Percentiles rank a stretch among this genome's conserved stretches.
Conservation (phyloP, 2,888 invertebrate species). For the Tenthredo amoena region DNA sequence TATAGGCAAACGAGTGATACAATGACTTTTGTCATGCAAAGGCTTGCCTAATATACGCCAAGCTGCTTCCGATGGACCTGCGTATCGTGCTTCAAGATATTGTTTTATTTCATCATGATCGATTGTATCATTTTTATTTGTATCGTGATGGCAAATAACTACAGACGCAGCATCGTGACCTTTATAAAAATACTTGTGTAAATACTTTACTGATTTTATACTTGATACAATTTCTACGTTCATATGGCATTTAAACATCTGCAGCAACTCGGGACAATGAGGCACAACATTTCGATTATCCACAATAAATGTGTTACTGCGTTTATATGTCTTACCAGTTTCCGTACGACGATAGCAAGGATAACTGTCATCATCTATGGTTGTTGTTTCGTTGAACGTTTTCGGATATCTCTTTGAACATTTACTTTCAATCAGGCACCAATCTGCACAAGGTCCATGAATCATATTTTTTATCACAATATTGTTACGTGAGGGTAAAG, state of each 20-base stretch:
- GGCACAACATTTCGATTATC: constrained; percentile 26
- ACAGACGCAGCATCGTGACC: constrained; percentile 57
- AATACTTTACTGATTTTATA: constrained; percentile 60
- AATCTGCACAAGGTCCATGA: constrained; percentile 72
- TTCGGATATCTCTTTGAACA: constrained; percentile 68
- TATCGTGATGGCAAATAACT: neutral
- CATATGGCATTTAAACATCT: constrained; percentile 59
- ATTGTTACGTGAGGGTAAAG: too few relatives aligned
- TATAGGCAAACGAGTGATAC: neutral
- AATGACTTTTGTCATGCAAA: constrained; percentile 18
- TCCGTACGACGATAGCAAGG: constrained; percentile 52
- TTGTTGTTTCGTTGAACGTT: constrained; percentile 56
- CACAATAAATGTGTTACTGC: constrained; percentile 50
- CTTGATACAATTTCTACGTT: constrained; percentile 61
- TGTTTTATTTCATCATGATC: constrained; percentile 22
- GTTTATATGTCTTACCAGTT: constrained; percentile 56
- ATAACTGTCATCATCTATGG: constrained; percentile 29
- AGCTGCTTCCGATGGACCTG: constrained; percentile 51
- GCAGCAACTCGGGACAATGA: constrained; percentile 31
- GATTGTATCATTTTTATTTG: neutral
- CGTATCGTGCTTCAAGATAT: constrained; percentile 21
- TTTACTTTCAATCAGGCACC: constrained; percentile 61
- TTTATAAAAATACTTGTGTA: constrained; percentile 62
- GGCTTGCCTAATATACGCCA: constrained; percentile 5
- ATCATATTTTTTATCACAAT: constrained; percentile 71